These are phyloP conservation scores for Leptarthrus brevirostris DNA, from an alignment of 2,888 invertebrate genomes.

Conservation along the genomic window DNA sequence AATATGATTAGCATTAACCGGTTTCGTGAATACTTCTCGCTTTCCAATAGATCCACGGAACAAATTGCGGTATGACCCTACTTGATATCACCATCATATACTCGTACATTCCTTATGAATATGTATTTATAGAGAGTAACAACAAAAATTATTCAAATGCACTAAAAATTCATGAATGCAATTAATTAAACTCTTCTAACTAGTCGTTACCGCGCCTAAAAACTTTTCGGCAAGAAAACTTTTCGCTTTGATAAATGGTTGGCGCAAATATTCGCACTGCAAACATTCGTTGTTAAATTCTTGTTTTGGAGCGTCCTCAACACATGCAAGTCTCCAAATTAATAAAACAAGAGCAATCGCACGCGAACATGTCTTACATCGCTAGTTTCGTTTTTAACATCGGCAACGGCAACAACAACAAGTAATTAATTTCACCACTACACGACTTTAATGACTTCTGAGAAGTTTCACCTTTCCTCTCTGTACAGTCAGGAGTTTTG, in stretches of 20 bases:
- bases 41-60: too few species aligned
- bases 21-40: too few species aligned
- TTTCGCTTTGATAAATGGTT: constrained; percentile 33
- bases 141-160: too few species aligned
- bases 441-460: constrained; percentile 67
- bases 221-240: background rate
- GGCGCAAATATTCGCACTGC: constrained; percentile 39
- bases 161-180: too few species aligned
- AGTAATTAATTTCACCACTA: constrained; percentile 68
- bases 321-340: constrained; percentile 37
- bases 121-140: too few species aligned
- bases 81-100: too few species aligned
- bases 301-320: constrained; percentile 32
- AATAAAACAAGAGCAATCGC: constrained; percentile 40
- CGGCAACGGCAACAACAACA: constrained; percentile 56
- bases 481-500: background rate
- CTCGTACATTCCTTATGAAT: too few species aligned
- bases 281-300: constrained; percentile 40
- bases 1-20: too few species aligned
- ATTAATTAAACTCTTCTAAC: too few species aligned
- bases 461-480: constrained; percentile 58
- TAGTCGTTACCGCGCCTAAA: too few species aligned
- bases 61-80: too few species aligned
- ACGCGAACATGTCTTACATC: constrained; percentile 38
- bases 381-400: constrained; percentile 7